Base-by-base conservation (phyloP, 2,113 vertebrate species). In the Pipa parva region DNA sequence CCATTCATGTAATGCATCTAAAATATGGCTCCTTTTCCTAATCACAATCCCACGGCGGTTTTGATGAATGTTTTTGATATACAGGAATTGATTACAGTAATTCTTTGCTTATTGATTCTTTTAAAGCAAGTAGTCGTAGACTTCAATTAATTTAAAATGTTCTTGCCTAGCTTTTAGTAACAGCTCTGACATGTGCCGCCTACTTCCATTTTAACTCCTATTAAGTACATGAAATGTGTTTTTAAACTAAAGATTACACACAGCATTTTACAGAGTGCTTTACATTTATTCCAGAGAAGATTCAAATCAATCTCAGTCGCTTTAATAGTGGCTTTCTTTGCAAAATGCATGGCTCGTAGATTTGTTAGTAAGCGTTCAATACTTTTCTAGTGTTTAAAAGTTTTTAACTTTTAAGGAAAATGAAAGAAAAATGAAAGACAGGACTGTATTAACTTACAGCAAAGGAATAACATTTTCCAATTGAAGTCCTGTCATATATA, bases 51-150 rank as follows among this genome's bases (percentile, higher is more conserved):
- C 21, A 64, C 21, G 62, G 57, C 63, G 33, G 31, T 72, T 78
- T 20, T 66, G 59, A 77, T 75, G 73, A 80, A 75, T 59, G 1
- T 65, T 22, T 57, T 59, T 66, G 28, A 75, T 67, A 61, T 7
- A 48, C 0, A 7, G 59, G 0, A 1, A 2, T 74, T 77, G 21
- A 45, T 80, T 74, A 75, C 57, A 36, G n/a, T 71, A 74, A 70
- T 67, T 8, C 18, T 79, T 74, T 73, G 7, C 61, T 74, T 77
- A 51, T 15, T 56, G 37, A 61, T 80, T 63, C 71, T 8, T n/a
- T 39, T 74, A 69, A 73, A 55, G 49, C 63, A n/a, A 56, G 37
- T 66, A 71, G 72, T 74, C 42, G 72, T 74, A 49, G 20, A 17
- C 51, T 71, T 74, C 58, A 60, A 9, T 67, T 72, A 25, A 25